phyloP scores from a whole-genome alignment of 1,140 invertebrate species.

The Ericerus pela region DNA sequence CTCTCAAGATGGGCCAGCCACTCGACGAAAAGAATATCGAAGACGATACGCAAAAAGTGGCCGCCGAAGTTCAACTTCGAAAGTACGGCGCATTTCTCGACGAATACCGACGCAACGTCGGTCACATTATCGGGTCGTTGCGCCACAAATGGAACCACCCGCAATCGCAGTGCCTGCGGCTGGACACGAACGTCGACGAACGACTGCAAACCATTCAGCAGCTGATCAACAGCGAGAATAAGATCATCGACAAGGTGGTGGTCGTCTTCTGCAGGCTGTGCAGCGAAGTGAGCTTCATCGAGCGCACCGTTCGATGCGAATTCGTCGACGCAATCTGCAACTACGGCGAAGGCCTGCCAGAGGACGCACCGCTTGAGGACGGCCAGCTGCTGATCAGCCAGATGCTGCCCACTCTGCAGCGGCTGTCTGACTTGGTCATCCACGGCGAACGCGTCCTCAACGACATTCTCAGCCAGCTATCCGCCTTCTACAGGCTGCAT shows the following conservation, averaged over 20 bases:
- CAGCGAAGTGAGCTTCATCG: not conserved
- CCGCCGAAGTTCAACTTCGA: constrained; percentile 3
- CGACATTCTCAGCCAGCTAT: not conserved
- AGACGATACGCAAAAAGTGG: constrained; percentile 4
- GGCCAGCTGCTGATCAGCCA: not conserved
- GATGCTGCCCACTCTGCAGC: constrained; percentile 2
- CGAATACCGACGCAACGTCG: not conserved
- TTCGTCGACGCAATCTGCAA: not conserved
- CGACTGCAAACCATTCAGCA: not conserved
- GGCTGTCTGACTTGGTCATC: constrained; percentile 1
- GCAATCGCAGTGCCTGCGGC: not conserved
- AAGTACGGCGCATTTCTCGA: constrained; percentile 5
- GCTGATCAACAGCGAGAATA: constrained; percentile 9
- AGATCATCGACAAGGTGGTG: constrained; percentile 6
- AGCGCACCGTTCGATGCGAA: not conserved
- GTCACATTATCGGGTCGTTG: not conserved
- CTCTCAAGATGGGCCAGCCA: no score
- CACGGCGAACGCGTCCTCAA: constrained; percentile 5
- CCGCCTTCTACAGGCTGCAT: not conserved
- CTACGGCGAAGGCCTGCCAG: not conserved
- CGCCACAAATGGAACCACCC: not conserved
- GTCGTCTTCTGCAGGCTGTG: constrained; percentile 3
- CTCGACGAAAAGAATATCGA: not conserved
- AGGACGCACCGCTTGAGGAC: not conserved
- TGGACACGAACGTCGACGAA: not conserved